Evolutionary conservation across 2,113 vertebrate species (phyloP).

Genomic region (Hemichromis elongatus): DNA sequence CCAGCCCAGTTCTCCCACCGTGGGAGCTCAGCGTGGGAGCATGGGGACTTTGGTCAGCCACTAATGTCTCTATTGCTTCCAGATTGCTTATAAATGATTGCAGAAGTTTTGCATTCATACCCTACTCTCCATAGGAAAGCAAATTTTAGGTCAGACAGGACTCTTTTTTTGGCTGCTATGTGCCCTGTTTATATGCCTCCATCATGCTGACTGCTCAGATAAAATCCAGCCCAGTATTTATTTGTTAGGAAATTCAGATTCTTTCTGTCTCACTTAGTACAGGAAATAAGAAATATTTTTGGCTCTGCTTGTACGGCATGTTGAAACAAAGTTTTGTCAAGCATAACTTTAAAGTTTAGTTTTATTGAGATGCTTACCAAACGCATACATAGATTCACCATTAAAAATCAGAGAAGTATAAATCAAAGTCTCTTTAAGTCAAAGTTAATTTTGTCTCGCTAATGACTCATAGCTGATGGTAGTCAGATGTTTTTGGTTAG

Average conservation of each 20-base stretch:
- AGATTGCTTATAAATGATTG: slow-evolving; percentile 58
- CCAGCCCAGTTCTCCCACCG: slow-evolving; percentile 60
- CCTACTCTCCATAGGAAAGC: slow-evolving; percentile 25
- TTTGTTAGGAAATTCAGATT: slow-evolving; percentile 35
- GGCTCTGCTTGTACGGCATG: background rate
- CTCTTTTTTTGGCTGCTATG: background rate
- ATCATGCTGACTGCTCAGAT: slow-evolving; percentile 34
- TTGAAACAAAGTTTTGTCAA: slow-evolving; percentile 34
- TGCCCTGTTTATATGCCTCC: slow-evolving; percentile 16
- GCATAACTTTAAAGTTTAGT: slow-evolving; percentile 19
- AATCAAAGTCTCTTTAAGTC: background rate
- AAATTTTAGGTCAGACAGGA: slow-evolving; percentile 27
- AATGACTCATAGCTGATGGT: background rate
- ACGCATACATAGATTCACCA: background rate
- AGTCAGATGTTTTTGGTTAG: slow-evolving; percentile 26
- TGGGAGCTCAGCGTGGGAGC: slow-evolving; percentile 67
- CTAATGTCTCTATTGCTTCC: slow-evolving; percentile 72
- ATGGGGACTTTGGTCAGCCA: slow-evolving; percentile 53
- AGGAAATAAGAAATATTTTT: slow-evolving; percentile 22
- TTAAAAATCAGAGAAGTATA: background rate
- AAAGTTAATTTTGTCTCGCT: background rate
- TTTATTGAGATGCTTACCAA: slow-evolving; percentile 1
- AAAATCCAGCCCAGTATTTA: slow-evolving; percentile 37
- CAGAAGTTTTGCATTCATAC: slow-evolving; percentile 23
- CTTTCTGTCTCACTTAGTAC: background rate